These are phyloP conservation scores for Leptinotarsa lineolata DNA, from an alignment of 1,140 invertebrate species.

Conservation along the genomic window DNA sequence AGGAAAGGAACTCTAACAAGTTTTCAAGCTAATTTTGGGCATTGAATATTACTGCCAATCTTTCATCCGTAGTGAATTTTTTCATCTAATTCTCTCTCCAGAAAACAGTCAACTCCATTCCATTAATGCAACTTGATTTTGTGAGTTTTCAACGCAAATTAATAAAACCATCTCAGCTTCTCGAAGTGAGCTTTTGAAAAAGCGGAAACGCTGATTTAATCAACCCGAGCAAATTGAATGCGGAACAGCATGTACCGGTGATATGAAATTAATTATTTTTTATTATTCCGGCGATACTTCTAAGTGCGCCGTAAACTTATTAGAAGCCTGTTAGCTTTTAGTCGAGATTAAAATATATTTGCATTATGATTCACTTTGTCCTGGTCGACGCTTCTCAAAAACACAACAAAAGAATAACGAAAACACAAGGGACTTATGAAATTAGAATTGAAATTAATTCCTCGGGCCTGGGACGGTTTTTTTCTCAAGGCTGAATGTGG, in stretches of 20 bases:
- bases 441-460: conserved; percentile 41
- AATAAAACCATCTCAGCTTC: neutral
- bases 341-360: conserved; percentile 45
- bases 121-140: neutral
- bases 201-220: conserved; percentile 32
- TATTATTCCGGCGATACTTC: conserved; percentile 25
- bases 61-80: too few species aligned
- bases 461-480: conserved; percentile 18
- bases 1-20: too few species aligned
- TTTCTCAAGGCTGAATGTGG: neutral
- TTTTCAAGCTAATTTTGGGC: too few species aligned
- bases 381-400: conserved; percentile 31
- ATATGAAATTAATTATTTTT: conserved; percentile 30
- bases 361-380: conserved; percentile 41
- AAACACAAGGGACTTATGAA: conserved; percentile 36
- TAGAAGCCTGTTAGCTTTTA: conserved; percentile 41
- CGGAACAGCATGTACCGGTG: conserved; percentile 11
- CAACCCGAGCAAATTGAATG: conserved; percentile 30
- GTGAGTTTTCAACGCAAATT: neutral
- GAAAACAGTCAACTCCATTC: too few species aligned
- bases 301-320: conserved; percentile 29
- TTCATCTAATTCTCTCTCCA: too few species aligned
- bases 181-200: neutral
- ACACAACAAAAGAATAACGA: conserved; percentile 33
- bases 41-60: too few species aligned